These are phyloP conservation scores for Tenualosa thibaudeaui DNA, from an alignment of 2,797 vertebrate genomes.

Conservation along the genomic window DNA sequence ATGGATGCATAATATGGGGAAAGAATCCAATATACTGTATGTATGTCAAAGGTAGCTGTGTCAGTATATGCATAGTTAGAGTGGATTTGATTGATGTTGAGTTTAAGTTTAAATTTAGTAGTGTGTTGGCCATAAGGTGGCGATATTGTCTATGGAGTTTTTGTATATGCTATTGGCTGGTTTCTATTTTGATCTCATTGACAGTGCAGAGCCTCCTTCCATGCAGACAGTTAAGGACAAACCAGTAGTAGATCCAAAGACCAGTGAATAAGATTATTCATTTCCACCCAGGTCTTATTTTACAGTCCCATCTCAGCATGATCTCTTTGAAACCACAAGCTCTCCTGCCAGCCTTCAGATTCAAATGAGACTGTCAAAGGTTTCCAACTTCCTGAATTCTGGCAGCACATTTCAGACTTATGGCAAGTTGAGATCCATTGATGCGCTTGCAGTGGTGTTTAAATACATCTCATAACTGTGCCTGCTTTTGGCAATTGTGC, in stretches of 20 bases:
- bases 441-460: background rate
- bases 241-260: background rate
- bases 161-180: background rate
- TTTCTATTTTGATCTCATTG: background rate
- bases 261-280: background rate
- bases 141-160: conserved; percentile 33
- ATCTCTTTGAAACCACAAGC: background rate
- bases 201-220: background rate
- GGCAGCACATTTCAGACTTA: background rate
- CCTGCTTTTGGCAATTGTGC: too few relatives aligned
- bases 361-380: background rate
- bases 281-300: background rate
- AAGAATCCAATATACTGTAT: background rate
- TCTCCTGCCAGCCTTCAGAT: background rate
- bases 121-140: conserved; percentile 36
- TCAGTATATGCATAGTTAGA: background rate
- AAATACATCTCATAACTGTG: background rate
- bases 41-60: background rate
- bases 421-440: background rate
- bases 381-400: background rate
- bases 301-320: background rate
- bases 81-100: background rate
- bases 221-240: conserved; percentile 2
- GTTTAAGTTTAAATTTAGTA: background rate
- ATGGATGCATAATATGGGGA: background rate